Percentiles rank a stretch among this genome's conserved stretches.
Conservation (phyloP, 2,888 invertebrate species). For the Limnephilus lunatus region DNA sequence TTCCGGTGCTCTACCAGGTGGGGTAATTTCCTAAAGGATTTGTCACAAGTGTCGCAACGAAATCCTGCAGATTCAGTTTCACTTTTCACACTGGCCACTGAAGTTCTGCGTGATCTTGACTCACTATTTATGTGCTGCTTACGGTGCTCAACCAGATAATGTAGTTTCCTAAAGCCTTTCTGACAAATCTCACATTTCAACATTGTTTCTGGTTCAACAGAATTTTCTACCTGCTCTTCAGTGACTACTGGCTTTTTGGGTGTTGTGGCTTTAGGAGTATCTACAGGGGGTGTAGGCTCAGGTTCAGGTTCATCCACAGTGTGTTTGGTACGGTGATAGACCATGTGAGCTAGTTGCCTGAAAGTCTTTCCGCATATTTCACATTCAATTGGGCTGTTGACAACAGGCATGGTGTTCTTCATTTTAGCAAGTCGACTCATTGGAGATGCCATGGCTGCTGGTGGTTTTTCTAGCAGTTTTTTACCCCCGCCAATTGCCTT, state of each 20-base stretch:
- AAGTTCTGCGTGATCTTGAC: slow-evolving; percentile 61
- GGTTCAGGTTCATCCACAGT: slow-evolving; percentile 30
- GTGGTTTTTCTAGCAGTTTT: slow-evolving; percentile 17
- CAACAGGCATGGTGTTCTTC: slow-evolving; percentile 61
- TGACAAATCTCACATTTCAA: slow-evolving; percentile 75
- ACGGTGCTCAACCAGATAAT: slow-evolving; percentile 76
- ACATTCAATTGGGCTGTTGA: slow-evolving; percentile 69
- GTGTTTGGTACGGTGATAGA: slow-evolving; percentile 70
- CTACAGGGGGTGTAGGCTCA: neutral
- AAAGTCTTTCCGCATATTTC: slow-evolving; percentile 76
- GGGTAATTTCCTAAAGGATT: slow-evolving; percentile 76
- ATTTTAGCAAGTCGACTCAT: slow-evolving; percentile 68
- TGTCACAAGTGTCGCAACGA: slow-evolving; percentile 76
- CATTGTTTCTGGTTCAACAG: slow-evolving; percentile 68
- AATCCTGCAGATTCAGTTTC: slow-evolving; percentile 69
- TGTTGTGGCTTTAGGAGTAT: neutral
- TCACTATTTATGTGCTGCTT: slow-evolving; percentile 66
- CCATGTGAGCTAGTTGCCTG: slow-evolving; percentile 74
- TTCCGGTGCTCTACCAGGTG: slow-evolving; percentile 76
- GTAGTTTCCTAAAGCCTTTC: slow-evolving; percentile 75
- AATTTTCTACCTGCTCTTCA: slow-evolving; percentile 69
- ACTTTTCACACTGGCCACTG: slow-evolving; percentile 60
- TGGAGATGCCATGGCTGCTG: slow-evolving; percentile 64
- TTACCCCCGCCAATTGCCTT: slow-evolving; percentile 46
- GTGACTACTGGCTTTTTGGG: slow-evolving; percentile 20